Evolutionary conservation across 2,113 vertebrate species (phyloP).

Genomic region (Anhinga anhinga): DNA sequence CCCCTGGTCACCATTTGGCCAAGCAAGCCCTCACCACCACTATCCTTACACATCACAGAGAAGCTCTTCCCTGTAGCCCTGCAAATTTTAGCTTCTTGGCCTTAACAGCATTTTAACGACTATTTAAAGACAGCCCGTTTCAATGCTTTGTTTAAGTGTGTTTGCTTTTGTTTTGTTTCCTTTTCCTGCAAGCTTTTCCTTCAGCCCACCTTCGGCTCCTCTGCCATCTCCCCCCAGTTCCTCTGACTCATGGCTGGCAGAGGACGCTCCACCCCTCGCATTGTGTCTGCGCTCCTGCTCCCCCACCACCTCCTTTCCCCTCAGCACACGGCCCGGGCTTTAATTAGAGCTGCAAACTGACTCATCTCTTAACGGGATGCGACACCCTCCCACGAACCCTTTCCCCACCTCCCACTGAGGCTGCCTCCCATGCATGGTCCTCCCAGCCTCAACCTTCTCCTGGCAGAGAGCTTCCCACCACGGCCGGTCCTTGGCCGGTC

Average conservation of each 20-base stretch:
- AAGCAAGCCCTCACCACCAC: neutral
- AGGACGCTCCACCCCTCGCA: neutral
- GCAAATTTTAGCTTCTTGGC: neutral
- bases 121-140: neutral
- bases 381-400: neutral
- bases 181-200: neutral
- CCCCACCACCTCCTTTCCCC: neutral
- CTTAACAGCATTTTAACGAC: neutral
- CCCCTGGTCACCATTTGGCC: neutral
- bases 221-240: neutral
- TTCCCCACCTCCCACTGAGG: neutral
- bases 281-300: neutral
- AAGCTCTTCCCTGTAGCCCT: neutral
- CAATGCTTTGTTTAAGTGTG: neutral
- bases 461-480: neutral
- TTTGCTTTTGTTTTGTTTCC: neutral
- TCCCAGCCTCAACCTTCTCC: neutral
- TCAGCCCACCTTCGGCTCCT: neutral
- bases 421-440: neutral
- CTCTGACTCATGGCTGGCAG: neutral
- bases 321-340: neutral
- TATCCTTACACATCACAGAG: neutral
- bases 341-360: slow-evolving; percentile 8
- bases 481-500: rapidly evolving
- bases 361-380: neutral